Base-by-base conservation (phyloP, 2,113 vertebrate genomes). In the Mus spicilegus region DNA sequence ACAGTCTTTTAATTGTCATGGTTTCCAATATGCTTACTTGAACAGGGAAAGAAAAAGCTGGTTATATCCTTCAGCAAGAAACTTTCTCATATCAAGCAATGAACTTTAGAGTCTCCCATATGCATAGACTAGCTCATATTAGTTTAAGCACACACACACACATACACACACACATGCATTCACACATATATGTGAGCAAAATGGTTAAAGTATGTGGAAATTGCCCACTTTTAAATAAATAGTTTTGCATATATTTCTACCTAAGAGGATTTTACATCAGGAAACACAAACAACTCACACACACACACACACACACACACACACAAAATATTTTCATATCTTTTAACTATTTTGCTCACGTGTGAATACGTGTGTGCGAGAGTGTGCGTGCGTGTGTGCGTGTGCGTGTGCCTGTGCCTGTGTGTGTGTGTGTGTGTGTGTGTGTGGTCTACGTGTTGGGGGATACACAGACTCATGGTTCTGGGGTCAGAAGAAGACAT, bases 1-100 rank as follows among this genome's bases (percentile, higher is more conserved):
- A 72, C 82, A 97, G 42, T 16, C 92, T 95, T 98, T 97, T 85
- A 97, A 97, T 96, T 97, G 88, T 94, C 95, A 96, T 96, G 98
- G 97, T 98, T 98, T 97, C 97, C 96, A 98, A 93, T 87, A 86
- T 33, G 95, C 91, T 97, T 5, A 19, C 91, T 93, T 96, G 30
- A 98, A 94, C 51, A 96, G n/a, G 54, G 51, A 80, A 85, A 93
- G 85, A 91, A 93, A 97, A 93, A 91, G 88, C 77, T 1, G 28
- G 76, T 90, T 97, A 97, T 98, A 95, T 67, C 94, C 95, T 97
- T 91, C 92, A 96, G 90, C 67, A 97, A 87, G 49, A 97, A 98
- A 77, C 49, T 65, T 95, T 96, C 89, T 91, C 3, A 56, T 84
- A 63, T 73, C 42, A 93, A 87, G 84, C 69, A 95, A 85, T 6